These are phyloP conservation scores for Macrotus californicus DNA, from an alignment of 2,113 vertebrate genomes.

Conservation along the genomic window DNA sequence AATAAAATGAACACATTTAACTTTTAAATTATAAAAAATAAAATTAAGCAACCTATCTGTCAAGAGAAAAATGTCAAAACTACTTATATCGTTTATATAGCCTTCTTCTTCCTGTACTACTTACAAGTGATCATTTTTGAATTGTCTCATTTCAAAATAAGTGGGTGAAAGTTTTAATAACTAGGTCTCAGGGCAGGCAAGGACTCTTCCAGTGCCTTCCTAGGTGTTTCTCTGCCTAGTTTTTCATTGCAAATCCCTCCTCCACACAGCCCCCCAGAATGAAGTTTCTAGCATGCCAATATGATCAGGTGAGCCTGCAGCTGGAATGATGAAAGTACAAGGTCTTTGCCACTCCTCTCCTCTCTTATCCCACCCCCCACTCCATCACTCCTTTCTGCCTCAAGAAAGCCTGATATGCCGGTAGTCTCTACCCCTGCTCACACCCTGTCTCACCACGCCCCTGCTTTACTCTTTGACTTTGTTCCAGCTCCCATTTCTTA, in stretches of 20 bases:
- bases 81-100: background rate
- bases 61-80: background rate
- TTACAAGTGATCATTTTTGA: background rate
- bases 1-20: background rate
- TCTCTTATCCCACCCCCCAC: too few relatives aligned
- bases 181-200: background rate
- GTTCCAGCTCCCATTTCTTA: background rate
- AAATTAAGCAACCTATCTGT: background rate
- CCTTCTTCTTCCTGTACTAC: background rate
- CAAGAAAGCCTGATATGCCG: background rate
- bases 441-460: accelerated
- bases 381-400: background rate
- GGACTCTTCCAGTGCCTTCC: background rate
- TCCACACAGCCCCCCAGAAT: background rate
- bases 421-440: accelerated
- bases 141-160: background rate
- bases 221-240: background rate
- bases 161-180: background rate
- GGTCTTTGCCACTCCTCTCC: background rate
- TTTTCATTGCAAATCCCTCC: background rate
- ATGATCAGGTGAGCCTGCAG: accelerated
- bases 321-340: background rate
- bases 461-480: background rate
- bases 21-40: background rate
- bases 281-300: background rate